A percentile compares a stretch with the other conserved stretches of the same genome.
phyloP scores from a whole-genome alignment of 2,113 vertebrate species.

The Sceloporus tristichus region DNA sequence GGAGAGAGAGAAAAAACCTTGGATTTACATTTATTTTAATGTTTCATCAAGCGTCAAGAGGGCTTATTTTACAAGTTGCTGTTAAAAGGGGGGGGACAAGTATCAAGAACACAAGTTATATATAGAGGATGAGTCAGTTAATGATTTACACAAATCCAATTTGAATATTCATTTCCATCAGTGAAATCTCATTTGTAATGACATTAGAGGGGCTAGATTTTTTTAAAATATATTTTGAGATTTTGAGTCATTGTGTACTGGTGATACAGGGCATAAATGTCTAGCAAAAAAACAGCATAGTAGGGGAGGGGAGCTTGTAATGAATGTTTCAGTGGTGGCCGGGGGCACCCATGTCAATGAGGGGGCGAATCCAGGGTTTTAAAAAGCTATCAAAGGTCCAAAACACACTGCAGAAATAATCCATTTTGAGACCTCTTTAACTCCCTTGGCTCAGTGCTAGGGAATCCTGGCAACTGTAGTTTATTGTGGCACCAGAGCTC shows the following conservation, averaged over 20 bases:
- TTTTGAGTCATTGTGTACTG: background rate
- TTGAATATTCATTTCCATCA: conserved; percentile 40
- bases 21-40: conserved; percentile 29
- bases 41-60: background rate
- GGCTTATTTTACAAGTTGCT: background rate
- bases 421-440: too few relatives aligned
- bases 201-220: conserved; percentile 1
- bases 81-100: background rate
- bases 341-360: too few relatives aligned
- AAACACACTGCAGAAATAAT: too few relatives aligned
- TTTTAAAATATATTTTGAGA: background rate
- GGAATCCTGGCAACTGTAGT: too few relatives aligned
- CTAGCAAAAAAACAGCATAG: background rate
- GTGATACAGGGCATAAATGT: background rate
- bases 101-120: conserved; percentile 5
- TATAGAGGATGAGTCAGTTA: background rate
- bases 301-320: background rate
- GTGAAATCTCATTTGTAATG: conserved; percentile 20
- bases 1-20: conserved; percentile 7
- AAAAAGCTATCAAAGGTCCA: too few relatives aligned
- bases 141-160: conserved; percentile 25
- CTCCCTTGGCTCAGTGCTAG: too few relatives aligned
- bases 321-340: background rate
- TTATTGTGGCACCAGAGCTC: too few relatives aligned
- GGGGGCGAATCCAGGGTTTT: too few relatives aligned